These are phyloP conservation scores for Gavia stellata DNA, from an alignment of 2,113 vertebrate genomes.

Conservation along the genomic window DNA sequence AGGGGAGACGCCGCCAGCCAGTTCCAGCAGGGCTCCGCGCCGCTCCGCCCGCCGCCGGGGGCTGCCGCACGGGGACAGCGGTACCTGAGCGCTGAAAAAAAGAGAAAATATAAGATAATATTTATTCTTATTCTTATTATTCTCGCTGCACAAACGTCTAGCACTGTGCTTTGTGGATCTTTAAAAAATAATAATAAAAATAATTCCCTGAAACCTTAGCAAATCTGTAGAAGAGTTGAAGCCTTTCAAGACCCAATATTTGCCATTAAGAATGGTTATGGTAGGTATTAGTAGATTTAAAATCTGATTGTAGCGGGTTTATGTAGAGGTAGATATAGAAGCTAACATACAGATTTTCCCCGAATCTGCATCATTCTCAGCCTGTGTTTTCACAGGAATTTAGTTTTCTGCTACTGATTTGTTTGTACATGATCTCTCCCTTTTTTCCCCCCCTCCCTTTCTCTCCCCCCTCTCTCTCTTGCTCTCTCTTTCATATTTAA, in stretches of 20 bases:
- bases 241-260: slow-evolving; percentile 74
- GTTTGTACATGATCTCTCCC: slow-evolving; percentile 67
- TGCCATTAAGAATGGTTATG: slow-evolving; percentile 96
- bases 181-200: slow-evolving; percentile 60
- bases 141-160: slow-evolving; percentile 65
- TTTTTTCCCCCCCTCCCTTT: not conserved
- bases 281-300: slow-evolving; percentile 86
- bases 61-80: not conserved
- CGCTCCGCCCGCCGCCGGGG: slow-evolving; percentile 5
- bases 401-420: slow-evolving; percentile 70
- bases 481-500: slow-evolving; percentile 68
- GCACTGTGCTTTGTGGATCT: slow-evolving; percentile 70
- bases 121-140: not conserved
- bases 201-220: slow-evolving; percentile 72
- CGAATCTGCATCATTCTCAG: slow-evolving; percentile 66
- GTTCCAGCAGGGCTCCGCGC: slow-evolving; percentile 71
- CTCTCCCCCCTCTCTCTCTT: not conserved
- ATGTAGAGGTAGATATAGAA: slow-evolving; percentile 52
- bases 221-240: slow-evolving; percentile 81
- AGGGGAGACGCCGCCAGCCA: slow-evolving; percentile 76
- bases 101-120: not conserved
- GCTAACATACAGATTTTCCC: slow-evolving; percentile 62
- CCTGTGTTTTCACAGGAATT: slow-evolving; percentile 74
- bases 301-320: slow-evolving; percentile 69
- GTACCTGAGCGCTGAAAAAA: not conserved